A percentile compares a stretch with the other conserved stretches of the same genome.
phyloP scores from a whole-genome alignment of 1,140 invertebrate genomes.

The Sinella curviseta region DNA sequence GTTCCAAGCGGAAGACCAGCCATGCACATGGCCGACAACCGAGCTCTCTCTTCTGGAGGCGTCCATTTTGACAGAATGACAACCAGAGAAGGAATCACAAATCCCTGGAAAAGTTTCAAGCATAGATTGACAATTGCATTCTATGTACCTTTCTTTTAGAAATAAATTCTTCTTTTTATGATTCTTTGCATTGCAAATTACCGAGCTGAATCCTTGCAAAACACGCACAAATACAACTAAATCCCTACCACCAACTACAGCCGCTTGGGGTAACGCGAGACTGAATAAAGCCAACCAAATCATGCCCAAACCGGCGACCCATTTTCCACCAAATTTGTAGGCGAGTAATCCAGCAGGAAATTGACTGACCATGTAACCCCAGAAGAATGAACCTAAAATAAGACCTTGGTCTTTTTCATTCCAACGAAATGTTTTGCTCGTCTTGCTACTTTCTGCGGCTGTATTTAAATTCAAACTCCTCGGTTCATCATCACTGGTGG shows the following conservation, averaged over 20 bases:
- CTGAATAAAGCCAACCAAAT: constrained; percentile 68
- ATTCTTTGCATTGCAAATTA: no score
- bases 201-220: constrained; percentile 72
- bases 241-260: constrained; percentile 65
- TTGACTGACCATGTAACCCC: constrained; percentile 72
- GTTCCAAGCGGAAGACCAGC: constrained; percentile 76
- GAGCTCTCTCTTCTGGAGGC: constrained; percentile 70
- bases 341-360: constrained; percentile 72
- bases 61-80: constrained; percentile 77
- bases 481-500: background rate
- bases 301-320: constrained; percentile 70
- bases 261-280: constrained; percentile 67
- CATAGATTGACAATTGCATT: background rate
- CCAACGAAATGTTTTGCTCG: constrained; percentile 56
- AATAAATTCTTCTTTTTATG: background rate
- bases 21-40: constrained; percentile 39
- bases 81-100: background rate
- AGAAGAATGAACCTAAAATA: constrained; percentile 68
- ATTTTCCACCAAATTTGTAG: constrained; percentile 71
- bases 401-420: constrained; percentile 66
- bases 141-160: background rate
- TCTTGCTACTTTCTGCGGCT: background rate
- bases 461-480: background rate
- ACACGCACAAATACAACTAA: constrained; percentile 66
- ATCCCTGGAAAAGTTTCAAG: background rate